Evolutionary conservation across 2,888 invertebrate genomes (phyloP).

Genomic region (Sarcophaga caerulescens): DNA sequence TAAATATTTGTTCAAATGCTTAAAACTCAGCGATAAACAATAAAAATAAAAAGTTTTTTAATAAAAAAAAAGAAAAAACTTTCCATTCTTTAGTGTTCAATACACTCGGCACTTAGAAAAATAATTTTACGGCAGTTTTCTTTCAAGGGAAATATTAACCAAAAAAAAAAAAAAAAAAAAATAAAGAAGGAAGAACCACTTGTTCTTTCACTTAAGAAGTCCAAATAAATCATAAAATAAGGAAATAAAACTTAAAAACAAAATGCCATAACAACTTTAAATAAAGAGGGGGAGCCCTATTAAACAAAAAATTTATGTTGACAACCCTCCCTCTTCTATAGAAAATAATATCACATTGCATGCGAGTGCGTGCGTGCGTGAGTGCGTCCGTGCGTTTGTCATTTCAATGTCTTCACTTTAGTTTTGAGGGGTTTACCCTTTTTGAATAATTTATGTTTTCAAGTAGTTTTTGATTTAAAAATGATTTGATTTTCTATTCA

Average conservation of each 20-base stretch:
- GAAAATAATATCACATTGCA: too few species aligned
- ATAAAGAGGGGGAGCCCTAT: neutral
- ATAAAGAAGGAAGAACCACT: neutral
- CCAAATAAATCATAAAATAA: too few species aligned
- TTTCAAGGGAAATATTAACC: neutral
- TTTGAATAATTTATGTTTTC: too few species aligned
- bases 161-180: neutral
- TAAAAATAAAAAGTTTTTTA: neutral
- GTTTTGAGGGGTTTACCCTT: too few species aligned
- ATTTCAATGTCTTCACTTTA: too few species aligned
- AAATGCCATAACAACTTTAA: neutral
- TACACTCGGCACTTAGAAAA: too few species aligned
- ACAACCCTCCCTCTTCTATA: too few species aligned
- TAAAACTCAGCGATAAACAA: neutral
- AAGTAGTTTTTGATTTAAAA: too few species aligned
- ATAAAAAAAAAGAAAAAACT: neutral
- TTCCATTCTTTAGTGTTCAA: neutral
- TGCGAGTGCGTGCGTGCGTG: too few species aligned
- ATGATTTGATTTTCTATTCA: too few species aligned
- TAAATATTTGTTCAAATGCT: slow-evolving; percentile 32
- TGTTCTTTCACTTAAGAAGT: neutral
- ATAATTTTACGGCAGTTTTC: neutral
- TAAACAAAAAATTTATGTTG: neutral
- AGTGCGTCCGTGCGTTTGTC: too few species aligned
- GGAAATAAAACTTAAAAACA: neutral